Percentiles rank a stretch among this genome's conserved stretches.
phyloP scores from a whole-genome alignment of 2,797 vertebrate species.

The Sebastes umbrosus region DNA sequence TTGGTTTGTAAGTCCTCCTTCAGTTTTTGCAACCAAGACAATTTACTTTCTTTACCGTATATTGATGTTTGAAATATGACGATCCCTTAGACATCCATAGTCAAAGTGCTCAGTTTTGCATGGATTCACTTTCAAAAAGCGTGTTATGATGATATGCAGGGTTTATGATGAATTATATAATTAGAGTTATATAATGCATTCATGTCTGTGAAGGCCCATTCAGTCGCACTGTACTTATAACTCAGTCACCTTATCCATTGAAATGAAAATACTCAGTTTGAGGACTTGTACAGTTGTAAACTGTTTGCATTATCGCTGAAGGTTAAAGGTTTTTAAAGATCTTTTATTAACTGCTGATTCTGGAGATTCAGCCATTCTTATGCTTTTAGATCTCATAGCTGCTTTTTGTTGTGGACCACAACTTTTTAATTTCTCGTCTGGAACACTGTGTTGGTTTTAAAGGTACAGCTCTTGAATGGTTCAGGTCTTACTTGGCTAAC shows the following conservation, averaged over 20 bases:
- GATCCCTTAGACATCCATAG: neutral
- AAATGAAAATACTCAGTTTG: neutral
- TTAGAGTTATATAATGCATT: neutral
- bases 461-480: no score
- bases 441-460: no score
- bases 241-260: neutral
- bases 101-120: neutral
- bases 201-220: neutral
- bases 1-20: neutral
- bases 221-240: neutral
- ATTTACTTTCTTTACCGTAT: neutral
- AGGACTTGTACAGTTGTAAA: neutral
- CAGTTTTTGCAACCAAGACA: neutral
- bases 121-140: neutral
- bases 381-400: no score
- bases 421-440: no score
- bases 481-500: no score
- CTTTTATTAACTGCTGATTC: no score
- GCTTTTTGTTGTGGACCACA: neutral
- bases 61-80: neutral
- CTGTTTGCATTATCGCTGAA: neutral
- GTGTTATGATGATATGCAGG: neutral
- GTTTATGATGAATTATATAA: neutral
- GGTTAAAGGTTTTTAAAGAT: no score
- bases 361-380: no score